Base-by-base conservation (phyloP, 1,140 invertebrate species). In the Drosophila sturtevanti region DNA sequence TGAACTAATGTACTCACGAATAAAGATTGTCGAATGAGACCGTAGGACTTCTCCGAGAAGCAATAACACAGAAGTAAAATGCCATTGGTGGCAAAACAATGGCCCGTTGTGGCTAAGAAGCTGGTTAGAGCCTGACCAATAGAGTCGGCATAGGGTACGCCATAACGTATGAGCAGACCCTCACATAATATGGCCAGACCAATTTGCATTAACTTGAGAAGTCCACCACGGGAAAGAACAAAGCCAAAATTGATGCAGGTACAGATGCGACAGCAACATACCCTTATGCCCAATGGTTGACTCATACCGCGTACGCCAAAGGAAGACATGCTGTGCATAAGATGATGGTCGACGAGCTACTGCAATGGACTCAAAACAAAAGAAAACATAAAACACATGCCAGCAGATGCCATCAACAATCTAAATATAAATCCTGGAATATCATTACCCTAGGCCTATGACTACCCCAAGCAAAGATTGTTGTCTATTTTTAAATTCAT, bases 201-300 rank as follows among this genome's bases (percentile, higher is more conserved):
- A 74, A 96, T 93, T 94, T 97, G 95, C 48, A 94, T 92, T 0
- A 96, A 79, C 93, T 97, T 97, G 6, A 96, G 92, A 1, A 96
- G 82, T 10, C 96, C 96, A 38, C 94, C 93, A 60, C 94, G 92
- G 1, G 94, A 94, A 38, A 94, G 94, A 0, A 97, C 91, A 87
- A 96, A 96, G 24, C 94, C 94, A 16, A 96, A 92, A 84, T 97
- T 95, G 63, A 97, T 90, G 84, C 96, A 97, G n/a, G 95, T 95
- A 80, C 95, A 97, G 81, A 96, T 95, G 48, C 93, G 93, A 72
- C 95, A 96, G 75, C 94, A 96, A 66, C 95, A 95, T 82, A 96
- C 95, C 68, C 93, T 93, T 12, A 95, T 93, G 38, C 95, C 95
- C 63, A 80, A 59, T 38, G 84, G 87, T 51, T 91, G 87, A 27